Conservation (phyloP, 2,888 invertebrate species). For the Pristionchus mayeri region DNA sequence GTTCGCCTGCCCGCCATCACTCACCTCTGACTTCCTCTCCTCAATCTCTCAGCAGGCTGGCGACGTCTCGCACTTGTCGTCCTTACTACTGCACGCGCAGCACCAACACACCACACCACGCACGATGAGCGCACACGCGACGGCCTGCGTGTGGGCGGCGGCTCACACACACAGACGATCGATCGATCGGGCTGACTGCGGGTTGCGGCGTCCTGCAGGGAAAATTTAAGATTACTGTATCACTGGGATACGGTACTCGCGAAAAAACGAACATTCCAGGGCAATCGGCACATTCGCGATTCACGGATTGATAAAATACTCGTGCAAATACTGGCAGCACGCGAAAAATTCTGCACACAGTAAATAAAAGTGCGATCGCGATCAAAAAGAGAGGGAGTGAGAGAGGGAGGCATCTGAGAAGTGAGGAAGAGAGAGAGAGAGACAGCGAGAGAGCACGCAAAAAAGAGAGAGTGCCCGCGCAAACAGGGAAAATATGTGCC, state of each 20-base stretch:
- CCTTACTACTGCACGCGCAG: neutral
- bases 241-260: too few species aligned
- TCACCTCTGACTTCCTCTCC: neutral
- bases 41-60: constrained; percentile 4
- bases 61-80: neutral
- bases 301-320: neutral
- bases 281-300: neutral
- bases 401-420: neutral
- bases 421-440: neutral
- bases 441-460: constrained; percentile 2
- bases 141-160: neutral
- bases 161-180: neutral
- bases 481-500: neutral
- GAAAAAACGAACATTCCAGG: neutral
- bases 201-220: constrained; percentile 13
- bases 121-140: neutral
- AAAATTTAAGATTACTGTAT: neutral
- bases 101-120: constrained; percentile 2
- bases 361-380: too few species aligned
- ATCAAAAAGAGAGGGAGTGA: too few species aligned
- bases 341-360: neutral
- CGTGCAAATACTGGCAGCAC: neutral
- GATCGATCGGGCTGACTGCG: constrained; percentile 1
- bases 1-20: neutral
- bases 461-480: neutral